Base-by-base conservation (phyloP, 2,797 vertebrate genomes). In the Peromyscus melanophrys region DNA sequence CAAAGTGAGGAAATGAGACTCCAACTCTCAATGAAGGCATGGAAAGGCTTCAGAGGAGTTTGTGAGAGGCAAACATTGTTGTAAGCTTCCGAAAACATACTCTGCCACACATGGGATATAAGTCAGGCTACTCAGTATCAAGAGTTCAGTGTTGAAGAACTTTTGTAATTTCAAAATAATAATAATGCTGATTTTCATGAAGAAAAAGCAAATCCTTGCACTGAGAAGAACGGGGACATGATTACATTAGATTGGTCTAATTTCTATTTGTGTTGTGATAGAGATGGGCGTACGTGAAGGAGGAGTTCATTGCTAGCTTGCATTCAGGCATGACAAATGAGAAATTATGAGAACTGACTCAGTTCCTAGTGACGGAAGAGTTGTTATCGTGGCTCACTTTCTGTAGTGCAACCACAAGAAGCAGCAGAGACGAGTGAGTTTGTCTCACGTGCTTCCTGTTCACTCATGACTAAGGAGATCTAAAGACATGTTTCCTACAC, bases 241-340 rank as follows among this genome's bases (percentile, higher is more conserved):
- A 61, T 43, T 59, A 46, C 85, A 27, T 90, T 31, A 46, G 5
- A 67, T n/a, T 73, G 52, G 46, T 73, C 25, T 83, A 11, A 61
- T 86, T 90, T 92, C 37, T 49, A 55, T 27, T 63, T 73, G n/a
- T 65, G 43, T 17, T 92, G 21, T 92, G 69, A 61, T 3, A 63
- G n/a, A 52, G 61, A 52, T 16, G 73, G 43, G 21, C 73, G 4
- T 43, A 29, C 4, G 7, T 40, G 2, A 71, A 71, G 61, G 65
- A 52, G 25, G 14, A 14, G 25, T 67, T 90, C 46, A 40, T 0
- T 49, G 29, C 17, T 57, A 63, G 71, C 17, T 25, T 4, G 31
- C 49, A 23, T n/a, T 77, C 9, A 73, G 59, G 29, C 6, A 16
- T 55, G 82, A 43, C 12, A 46, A 9, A 19, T n/a, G 46, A 71